Evolutionary conservation across 2,797 vertebrate genomes (phyloP).

Genomic region (Lagocephalus sceleratus): DNA sequence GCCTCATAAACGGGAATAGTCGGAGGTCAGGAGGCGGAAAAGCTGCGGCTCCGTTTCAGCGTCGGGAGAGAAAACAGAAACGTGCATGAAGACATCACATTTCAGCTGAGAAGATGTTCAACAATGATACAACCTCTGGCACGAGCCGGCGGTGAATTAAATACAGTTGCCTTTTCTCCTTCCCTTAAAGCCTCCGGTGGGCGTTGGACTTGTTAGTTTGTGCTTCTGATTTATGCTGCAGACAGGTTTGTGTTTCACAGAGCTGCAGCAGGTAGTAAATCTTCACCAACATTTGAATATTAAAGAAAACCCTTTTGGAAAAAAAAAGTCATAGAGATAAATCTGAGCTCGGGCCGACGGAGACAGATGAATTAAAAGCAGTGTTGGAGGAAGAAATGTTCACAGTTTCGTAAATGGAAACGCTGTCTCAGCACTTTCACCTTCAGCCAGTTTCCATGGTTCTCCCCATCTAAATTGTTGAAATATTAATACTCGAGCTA

Average conservation of each 20-base stretch:
- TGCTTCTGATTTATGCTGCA: constrained; percentile 14
- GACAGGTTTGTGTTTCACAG: constrained; percentile 11
- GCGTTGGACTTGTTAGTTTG: constrained; percentile 12
- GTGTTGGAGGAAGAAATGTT: no score
- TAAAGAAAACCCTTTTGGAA: no score
- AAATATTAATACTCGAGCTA: no score
- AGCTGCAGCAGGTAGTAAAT: constrained; percentile 18
- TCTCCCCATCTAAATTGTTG: no score
- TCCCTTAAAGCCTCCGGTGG: constrained; percentile 7
- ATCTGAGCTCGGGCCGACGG: no score
- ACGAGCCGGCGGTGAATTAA: constrained; percentile 13
- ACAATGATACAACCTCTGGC: constrained; percentile 13
- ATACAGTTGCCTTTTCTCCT: constrained; percentile 8
- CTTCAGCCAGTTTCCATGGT: no score
- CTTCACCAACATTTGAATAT: no score
- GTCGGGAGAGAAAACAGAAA: constrained; percentile 10
- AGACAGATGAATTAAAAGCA: no score
- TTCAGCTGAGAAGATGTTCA: background rate
- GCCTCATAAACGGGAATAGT: constrained; percentile 26
- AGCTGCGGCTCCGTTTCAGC: constrained; percentile 13
- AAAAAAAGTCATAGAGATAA: no score
- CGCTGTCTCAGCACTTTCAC: no score
- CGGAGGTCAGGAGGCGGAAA: constrained; percentile 12
- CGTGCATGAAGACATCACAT: constrained; percentile 4
- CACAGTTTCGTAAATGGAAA: no score